phyloP scores from a whole-genome alignment of 2,888 invertebrate genomes.

The Chrysina gloriosa region DNA sequence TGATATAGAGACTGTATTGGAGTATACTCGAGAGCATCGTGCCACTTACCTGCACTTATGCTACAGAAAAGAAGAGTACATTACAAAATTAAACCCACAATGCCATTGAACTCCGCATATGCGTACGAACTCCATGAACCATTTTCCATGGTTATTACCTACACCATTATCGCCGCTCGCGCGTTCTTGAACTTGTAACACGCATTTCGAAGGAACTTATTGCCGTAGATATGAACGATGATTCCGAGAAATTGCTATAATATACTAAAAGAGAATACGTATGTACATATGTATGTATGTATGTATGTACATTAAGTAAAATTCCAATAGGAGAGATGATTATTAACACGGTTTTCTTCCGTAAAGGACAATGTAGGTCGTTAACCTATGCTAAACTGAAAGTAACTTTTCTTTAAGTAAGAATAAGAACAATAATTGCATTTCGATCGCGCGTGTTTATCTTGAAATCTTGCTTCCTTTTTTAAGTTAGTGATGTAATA shows the following conservation, averaged over 20 bases:
- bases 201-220: neutral
- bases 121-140: conserved; percentile 23
- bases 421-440: neutral
- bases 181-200: conserved; percentile 16
- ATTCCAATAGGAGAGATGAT: neutral
- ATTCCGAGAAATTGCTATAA: neutral
- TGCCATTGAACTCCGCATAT: conserved; percentile 54
- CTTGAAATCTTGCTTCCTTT: neutral
- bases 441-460: too few relatives aligned
- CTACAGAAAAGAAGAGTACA: conserved; percentile 64
- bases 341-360: neutral
- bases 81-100: conserved; percentile 56
- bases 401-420: neutral
- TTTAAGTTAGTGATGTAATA: too few relatives aligned
- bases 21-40: conserved; percentile 61
- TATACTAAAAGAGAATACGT: too few relatives aligned
- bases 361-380: neutral
- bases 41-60: conserved; percentile 62
- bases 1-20: conserved; percentile 55
- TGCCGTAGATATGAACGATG: neutral
- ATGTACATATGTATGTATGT: too few relatives aligned
- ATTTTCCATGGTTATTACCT: conserved; percentile 23
- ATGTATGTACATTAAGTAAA: neutral
- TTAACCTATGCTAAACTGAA: too few relatives aligned
- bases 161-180: neutral